phyloP scores from a whole-genome alignment of 1,140 invertebrate species.

The Fopius arisanus region DNA sequence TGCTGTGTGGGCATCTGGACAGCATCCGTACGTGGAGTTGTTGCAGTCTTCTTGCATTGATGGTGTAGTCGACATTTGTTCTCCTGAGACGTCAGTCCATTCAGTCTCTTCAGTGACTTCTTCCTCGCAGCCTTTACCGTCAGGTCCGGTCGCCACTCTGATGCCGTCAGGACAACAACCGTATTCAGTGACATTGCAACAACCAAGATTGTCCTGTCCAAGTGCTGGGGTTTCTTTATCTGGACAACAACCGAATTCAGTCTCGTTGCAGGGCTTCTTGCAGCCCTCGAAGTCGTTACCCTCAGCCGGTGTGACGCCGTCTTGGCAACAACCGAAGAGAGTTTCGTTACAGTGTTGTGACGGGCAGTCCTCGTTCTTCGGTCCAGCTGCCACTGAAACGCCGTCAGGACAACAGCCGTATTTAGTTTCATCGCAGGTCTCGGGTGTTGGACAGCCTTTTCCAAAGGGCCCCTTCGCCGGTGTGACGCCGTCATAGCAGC shows the following conservation, averaged over 20 bases:
- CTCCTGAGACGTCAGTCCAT: conserved; percentile 30
- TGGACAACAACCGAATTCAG: conserved; percentile 74
- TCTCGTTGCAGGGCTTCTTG: conserved; percentile 72
- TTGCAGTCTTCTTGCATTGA: conserved; percentile 54
- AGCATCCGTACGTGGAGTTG: conserved; percentile 69
- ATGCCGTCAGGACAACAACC: conserved; percentile 83
- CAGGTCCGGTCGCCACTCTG: conserved; percentile 73
- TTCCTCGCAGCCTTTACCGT: conserved; percentile 65
- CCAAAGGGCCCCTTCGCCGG: conserved; percentile 85
- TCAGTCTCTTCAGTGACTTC: conserved; percentile 38
- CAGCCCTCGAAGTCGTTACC: conserved; percentile 88
- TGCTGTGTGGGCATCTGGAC: conserved; percentile 68
- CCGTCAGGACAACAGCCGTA: conserved; percentile 91
- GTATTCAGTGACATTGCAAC: conserved; percentile 69
- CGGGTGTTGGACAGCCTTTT: conserved; percentile 76
- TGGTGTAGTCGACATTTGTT: conserved; percentile 43
- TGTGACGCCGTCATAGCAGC: conserved; percentile 88
- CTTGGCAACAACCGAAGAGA: conserved; percentile 86
- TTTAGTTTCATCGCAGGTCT: conserved; percentile 82
- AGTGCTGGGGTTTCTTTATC: conserved; percentile 70
- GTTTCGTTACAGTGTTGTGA: conserved; percentile 77
- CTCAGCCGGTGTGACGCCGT: conserved; percentile 78
- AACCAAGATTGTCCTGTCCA: conserved; percentile 71
- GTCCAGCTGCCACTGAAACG: conserved; percentile 81
- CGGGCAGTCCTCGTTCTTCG: conserved; percentile 80